phyloP scores from a whole-genome alignment of 2,888 invertebrate genomes.

The Minunthozetes semirufus region DNA sequence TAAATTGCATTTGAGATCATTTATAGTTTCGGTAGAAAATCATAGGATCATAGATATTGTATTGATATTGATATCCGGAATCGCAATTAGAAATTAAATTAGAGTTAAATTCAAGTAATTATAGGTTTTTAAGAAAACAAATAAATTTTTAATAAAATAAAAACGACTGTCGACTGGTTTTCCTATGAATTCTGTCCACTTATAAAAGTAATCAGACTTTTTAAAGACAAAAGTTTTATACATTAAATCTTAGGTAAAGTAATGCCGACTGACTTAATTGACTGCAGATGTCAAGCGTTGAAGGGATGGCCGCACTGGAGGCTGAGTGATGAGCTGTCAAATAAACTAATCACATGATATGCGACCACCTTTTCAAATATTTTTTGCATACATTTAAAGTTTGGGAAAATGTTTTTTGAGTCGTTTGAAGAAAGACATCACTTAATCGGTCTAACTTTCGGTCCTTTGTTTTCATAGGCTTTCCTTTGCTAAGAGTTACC shows the following conservation, averaged over 20 bases:
- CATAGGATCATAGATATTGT: too few species aligned
- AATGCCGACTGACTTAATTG: conserved; percentile 31
- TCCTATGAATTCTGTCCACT: too few species aligned
- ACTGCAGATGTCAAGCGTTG: conserved; percentile 22
- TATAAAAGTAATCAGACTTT: not conserved
- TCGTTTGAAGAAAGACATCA: conserved; percentile 16
- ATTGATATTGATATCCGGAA: too few species aligned
- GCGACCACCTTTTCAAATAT: conserved; percentile 27
- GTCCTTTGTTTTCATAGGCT: conserved; percentile 1
- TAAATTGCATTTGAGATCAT: too few species aligned
- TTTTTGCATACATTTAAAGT: conserved; percentile 19
- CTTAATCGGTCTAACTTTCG: not conserved
- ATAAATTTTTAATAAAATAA: too few species aligned
- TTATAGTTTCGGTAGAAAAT: too few species aligned
- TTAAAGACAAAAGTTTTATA: not conserved
- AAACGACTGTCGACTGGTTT: too few species aligned
- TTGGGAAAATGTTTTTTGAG: not conserved
- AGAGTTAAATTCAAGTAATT: too few species aligned
- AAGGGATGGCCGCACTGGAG: conserved; percentile 30
- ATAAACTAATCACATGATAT: conserved; percentile 29
- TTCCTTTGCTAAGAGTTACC: not conserved
- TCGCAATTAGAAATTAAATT: too few species aligned
- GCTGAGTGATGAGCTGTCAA: conserved; percentile 32
- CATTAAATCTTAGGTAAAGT: not conserved
- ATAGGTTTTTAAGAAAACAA: too few species aligned